Conservation (phyloP, 2,888 invertebrate species). For the Leptogaster cylindrica region DNA sequence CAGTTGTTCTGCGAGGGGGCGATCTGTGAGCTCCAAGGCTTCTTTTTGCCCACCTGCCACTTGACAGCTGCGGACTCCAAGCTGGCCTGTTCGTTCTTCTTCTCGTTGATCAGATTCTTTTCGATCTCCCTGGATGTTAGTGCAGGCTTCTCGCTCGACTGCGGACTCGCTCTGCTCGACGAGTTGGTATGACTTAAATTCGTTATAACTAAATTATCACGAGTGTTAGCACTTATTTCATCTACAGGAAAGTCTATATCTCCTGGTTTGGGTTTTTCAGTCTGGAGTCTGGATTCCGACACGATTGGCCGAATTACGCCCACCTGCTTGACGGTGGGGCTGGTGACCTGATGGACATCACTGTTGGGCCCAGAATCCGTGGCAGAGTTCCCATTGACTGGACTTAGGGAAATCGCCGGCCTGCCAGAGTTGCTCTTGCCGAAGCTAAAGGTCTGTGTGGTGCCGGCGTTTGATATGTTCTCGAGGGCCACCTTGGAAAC, state of each 20-base stretch:
- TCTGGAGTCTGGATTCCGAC: slow-evolving; percentile 41
- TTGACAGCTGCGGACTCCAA: slow-evolving; percentile 40
- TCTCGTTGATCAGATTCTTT: slow-evolving; percentile 72
- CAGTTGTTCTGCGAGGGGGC: slow-evolving; percentile 68
- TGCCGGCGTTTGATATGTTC: slow-evolving; percentile 73
- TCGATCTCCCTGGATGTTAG: slow-evolving; percentile 71
- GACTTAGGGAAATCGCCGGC: no score
- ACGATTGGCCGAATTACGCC: slow-evolving; percentile 66
- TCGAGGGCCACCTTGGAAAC: slow-evolving; percentile 68
- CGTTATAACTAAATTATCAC: slow-evolving; percentile 47
- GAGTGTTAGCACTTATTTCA: slow-evolving; percentile 44
- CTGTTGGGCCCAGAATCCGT: not conserved
- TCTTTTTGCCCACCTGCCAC: slow-evolving; percentile 51
- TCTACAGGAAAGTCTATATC: slow-evolving; percentile 19
- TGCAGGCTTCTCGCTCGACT: slow-evolving; percentile 47
- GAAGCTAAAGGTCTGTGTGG: slow-evolving; percentile 66
- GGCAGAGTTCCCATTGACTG: slow-evolving; percentile 24
- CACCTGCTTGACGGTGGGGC: slow-evolving; percentile 60
- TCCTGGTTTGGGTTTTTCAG: slow-evolving; percentile 10
- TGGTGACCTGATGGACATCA: not conserved
- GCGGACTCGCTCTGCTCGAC: slow-evolving; percentile 30
- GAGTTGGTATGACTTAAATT: slow-evolving; percentile 50
- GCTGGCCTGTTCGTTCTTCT: slow-evolving; percentile 65
- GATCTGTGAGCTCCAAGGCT: slow-evolving; percentile 42
- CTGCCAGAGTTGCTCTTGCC: slow-evolving; percentile 44